Percentiles rank a stretch among this genome's conserved stretches.
Conservation (phyloP, 2,797 vertebrate species). For the Takifugu ocellatus region DNA sequence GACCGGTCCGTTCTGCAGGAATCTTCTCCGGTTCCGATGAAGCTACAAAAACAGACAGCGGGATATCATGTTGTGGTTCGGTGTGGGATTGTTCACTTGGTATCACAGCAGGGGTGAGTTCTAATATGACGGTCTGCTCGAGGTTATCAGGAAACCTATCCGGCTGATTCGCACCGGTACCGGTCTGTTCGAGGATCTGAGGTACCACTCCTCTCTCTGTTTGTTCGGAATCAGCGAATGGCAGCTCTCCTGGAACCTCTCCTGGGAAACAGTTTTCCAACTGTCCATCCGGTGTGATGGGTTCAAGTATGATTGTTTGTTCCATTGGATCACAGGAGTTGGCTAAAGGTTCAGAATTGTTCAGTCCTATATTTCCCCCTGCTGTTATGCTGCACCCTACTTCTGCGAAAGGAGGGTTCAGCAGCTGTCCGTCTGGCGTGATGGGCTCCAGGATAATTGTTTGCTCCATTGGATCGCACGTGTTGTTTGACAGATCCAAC, state of each 20-base stretch:
- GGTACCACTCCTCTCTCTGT: constrained; percentile 29
- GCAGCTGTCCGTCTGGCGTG: constrained; percentile 62
- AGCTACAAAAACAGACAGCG: constrained; percentile 34
- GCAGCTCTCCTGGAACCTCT: no score
- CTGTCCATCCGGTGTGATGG: no score
- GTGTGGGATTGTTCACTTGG: constrained; percentile 56
- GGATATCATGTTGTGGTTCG: constrained; percentile 37
- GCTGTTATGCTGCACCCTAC: constrained; percentile 34
- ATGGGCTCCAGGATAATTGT: constrained; percentile 70
- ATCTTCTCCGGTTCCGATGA: constrained; percentile 40
- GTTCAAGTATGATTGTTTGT: constrained; percentile 29
- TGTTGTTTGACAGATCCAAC: constrained; percentile 27
- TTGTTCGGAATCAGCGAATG: constrained; percentile 21
- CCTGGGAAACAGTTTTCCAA: no score
- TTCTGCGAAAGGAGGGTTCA: constrained; percentile 52
- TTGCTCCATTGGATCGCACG: constrained; percentile 56
- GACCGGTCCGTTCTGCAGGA: constrained; percentile 23
- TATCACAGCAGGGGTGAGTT: constrained; percentile 61
- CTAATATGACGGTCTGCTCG: constrained; percentile 65
- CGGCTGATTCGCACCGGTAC: constrained; percentile 22
- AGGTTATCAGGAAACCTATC: constrained; percentile 41
- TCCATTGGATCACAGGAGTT: no score
- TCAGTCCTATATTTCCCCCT: background rate
- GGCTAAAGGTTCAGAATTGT: no score
- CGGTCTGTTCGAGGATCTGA: constrained; percentile 36